Evolutionary conservation across 2,888 invertebrate genomes (phyloP).

Genomic region (Nomada ferruginata): DNA sequence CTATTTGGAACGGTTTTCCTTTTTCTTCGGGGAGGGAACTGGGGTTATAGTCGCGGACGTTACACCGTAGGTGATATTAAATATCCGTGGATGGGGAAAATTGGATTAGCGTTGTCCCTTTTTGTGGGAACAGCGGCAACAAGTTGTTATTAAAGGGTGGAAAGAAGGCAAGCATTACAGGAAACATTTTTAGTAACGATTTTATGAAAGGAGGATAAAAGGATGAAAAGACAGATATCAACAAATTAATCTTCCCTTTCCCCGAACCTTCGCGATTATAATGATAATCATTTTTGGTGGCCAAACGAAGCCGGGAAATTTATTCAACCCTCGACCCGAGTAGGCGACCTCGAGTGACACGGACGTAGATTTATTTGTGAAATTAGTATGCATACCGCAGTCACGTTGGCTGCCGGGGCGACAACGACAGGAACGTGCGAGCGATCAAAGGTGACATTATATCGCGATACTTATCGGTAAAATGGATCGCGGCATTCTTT

Average conservation of each 20-base stretch:
- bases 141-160: too few relatives aligned
- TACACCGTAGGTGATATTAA: too few relatives aligned
- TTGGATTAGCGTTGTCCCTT: too few relatives aligned
- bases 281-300: background rate
- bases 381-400: slow-evolving; percentile 69
- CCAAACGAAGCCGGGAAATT: slow-evolving; percentile 51
- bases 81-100: too few relatives aligned
- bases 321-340: slow-evolving; percentile 56
- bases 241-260: too few relatives aligned
- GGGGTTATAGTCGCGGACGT: too few relatives aligned
- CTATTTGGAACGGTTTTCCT: background rate
- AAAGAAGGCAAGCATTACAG: too few relatives aligned
- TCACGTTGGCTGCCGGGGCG: slow-evolving; percentile 33
- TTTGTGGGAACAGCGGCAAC: too few relatives aligned
- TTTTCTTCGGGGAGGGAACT: too few relatives aligned
- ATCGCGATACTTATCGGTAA: slow-evolving; percentile 63
- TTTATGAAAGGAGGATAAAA: too few relatives aligned
- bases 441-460: slow-evolving; percentile 63
- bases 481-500: slow-evolving; percentile 61
- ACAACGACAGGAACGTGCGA: slow-evolving; percentile 66
- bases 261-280: background rate
- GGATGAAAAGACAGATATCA: too few relatives aligned
- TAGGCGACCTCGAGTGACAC: slow-evolving; percentile 37
- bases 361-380: slow-evolving; percentile 61
- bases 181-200: too few relatives aligned